Evolutionary conservation across 1,140 invertebrate genomes (phyloP).

Genomic region (Trichogramma pretiosum): DNA sequence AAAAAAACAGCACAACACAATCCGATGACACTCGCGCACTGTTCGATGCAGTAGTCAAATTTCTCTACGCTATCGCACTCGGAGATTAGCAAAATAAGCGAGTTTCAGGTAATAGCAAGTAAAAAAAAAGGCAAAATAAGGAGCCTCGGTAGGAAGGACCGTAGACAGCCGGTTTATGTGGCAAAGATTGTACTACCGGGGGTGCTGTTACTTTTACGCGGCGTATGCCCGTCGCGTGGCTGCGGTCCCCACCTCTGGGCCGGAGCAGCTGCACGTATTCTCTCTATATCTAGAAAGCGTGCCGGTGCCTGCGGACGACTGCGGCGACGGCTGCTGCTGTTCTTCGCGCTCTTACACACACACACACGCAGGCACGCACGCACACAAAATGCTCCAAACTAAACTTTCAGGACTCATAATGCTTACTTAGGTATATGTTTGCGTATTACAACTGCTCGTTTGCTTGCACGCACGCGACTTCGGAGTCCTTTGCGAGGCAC

Average conservation of each 20-base stretch:
- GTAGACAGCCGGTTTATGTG: slow-evolving; percentile 22
- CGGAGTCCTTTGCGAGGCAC: too few species aligned
- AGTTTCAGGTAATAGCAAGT: too few species aligned
- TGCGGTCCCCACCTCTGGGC: slow-evolving; percentile 22
- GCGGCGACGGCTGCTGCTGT: background rate
- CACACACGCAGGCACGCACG: background rate
- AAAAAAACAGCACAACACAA: too few species aligned
- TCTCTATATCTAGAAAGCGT: slow-evolving; percentile 16
- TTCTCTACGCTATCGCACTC: too few species aligned
- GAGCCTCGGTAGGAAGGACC: background rate
- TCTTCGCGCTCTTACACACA: background rate
- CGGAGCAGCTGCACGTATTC: slow-evolving; percentile 26
- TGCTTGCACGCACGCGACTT: too few species aligned
- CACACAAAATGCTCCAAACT: too few species aligned
- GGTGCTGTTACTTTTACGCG: background rate
- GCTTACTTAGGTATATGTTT: too few species aligned
- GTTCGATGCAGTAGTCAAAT: too few species aligned
- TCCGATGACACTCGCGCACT: too few species aligned
- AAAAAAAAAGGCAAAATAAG: background rate
- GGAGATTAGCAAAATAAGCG: too few species aligned
- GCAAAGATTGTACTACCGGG: slow-evolving; percentile 21
- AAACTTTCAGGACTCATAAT: too few species aligned
- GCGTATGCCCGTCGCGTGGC: slow-evolving; percentile 23
- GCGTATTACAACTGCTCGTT: too few species aligned
- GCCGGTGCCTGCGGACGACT: background rate